Base-by-base conservation (phyloP, 1,140 invertebrate species). In the Hermetia illucens region DNA sequence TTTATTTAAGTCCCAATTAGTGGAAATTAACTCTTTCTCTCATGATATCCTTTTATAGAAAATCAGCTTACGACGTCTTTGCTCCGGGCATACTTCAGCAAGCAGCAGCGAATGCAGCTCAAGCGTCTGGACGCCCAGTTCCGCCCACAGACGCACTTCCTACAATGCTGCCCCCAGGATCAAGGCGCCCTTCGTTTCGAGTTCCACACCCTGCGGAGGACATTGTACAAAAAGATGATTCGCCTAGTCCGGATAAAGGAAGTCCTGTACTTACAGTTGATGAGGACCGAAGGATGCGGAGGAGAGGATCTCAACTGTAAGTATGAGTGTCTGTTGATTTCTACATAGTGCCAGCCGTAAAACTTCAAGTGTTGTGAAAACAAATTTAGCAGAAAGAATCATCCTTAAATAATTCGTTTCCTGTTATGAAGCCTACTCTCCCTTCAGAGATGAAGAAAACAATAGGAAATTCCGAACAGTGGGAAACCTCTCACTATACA, bases 1-100 rank as follows among this genome's bases (percentile, higher is more conserved):
- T 18, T n/a, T 22, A 22, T 20, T 9, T 13, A 17, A 13, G 16
- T 40, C 13, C 5, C 20, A 17, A 24, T 15, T 4, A 13, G n/a
- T 34, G 15, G 18, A 9, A 17, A 30, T 10, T 36, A 10, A n/a
- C 30, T 41, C 8, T 40, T 17, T 25, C 27, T 21, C 13, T 21
- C 36, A 19, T 13, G n/a, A 25, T 10, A 12, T 33, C 40, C 10
- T 21, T n/a, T 44, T 45, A 10, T 46, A 72, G 79, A 48, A 79
- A 81, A 27, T 84, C 81, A 12, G 81, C 81, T 17, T 84, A 84
- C 44, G 82, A 85, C 47, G 79, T 86, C 9, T 82, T 80, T 46
- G 72, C 65, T 1, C 58, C 59, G 9, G 58, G 53, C 5, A 30
- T 61, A 36, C 38, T 58, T 25, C 55, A 58, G 32, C 12, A 25